Base-by-base conservation (phyloP, 2,113 vertebrate genomes). In the Corapipo altera region DNA sequence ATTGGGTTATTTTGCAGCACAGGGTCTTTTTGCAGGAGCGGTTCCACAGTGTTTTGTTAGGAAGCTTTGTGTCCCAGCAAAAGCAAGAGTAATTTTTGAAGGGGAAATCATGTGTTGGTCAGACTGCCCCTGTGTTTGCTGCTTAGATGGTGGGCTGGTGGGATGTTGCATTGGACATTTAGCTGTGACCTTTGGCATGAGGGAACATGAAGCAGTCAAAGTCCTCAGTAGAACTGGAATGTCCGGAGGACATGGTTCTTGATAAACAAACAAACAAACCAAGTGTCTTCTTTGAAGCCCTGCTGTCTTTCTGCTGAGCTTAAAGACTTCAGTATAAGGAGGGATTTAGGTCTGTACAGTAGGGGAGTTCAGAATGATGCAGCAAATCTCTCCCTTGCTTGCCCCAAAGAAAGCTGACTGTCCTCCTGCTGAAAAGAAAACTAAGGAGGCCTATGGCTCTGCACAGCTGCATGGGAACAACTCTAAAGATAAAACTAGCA, bases 201-300 rank as follows among this genome's bases (percentile, higher is more conserved):
- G 85, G 85, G 92, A 95, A 84, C 67, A 66, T 71, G 46, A 76
- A 92, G 37, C 67, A 49, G 35, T 72, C 7, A 24, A 71, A 96
- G 86, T 83, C 74, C 84, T 96, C 65, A 71, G 79, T 39, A 62
- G 77, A 90, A 70, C 57, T 87, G 55, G 35, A 94, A 82, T 92
- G 95, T 94, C 94, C 24, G 26, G 89, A 55, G 77, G 74, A 83
- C 32, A 27, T 84, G 85, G 83, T 72, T 88, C 85, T 94, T 86
- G 89, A 82, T 88, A 88, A 94, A 75, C 78, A 94, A 95, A 89
- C 69, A 81, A 81, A 88, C 71, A 41, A 93, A 85, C n/a, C 16
- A 41, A 94, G 65, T 59, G 65, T 80, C 14, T 20, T 77, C 76
- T 92, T 73, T 93, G 77, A 96, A 92, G 91, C 64, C 80, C 78